Conservation (phyloP, 2,888 invertebrate genomes). For the Pocota personata region DNA sequence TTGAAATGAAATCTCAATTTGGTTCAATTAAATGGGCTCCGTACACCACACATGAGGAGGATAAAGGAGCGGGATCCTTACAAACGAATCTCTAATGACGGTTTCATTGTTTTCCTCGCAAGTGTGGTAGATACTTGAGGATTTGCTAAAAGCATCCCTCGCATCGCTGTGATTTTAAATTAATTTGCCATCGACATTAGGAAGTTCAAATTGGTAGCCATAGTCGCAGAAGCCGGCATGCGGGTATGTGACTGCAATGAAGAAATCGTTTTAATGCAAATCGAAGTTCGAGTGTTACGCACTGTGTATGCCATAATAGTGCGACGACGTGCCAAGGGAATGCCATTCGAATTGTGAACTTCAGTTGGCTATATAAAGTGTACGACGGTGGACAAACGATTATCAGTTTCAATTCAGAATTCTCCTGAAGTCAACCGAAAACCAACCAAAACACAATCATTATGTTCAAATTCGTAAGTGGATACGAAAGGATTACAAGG, state of each 20-base stretch:
- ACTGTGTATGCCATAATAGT: not conserved
- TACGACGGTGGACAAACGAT: not conserved
- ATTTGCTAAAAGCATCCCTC: slow-evolving; percentile 22
- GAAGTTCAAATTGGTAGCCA: slow-evolving; percentile 5
- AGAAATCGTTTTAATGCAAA: slow-evolving; percentile 34
- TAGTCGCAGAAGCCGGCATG: not conserved
- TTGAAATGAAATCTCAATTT: slow-evolving; percentile 56
- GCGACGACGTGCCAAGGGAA: slow-evolving; percentile 45
- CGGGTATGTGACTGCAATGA: slow-evolving; percentile 41
- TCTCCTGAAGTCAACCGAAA: slow-evolving; percentile 21
- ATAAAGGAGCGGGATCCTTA: slow-evolving; percentile 34
- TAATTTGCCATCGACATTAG: slow-evolving; percentile 34
- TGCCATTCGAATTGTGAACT: slow-evolving; percentile 1
- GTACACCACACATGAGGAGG: not conserved
- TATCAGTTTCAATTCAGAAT: slow-evolving; percentile 55
- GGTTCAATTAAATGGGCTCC: slow-evolving; percentile 59
- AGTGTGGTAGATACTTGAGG: slow-evolving; percentile 1
- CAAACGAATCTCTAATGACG: slow-evolving; percentile 41
- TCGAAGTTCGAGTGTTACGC: not conserved
- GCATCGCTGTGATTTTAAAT: not conserved
- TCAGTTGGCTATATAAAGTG: slow-evolving; percentile 34
- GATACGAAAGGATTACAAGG: not conserved
- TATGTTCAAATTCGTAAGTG: slow-evolving; percentile 67
- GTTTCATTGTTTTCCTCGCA: slow-evolving; percentile 37
- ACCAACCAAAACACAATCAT: slow-evolving; percentile 5